Conservation (phyloP, 2,888 invertebrate genomes). For the Nemapogon koenigi region DNA sequence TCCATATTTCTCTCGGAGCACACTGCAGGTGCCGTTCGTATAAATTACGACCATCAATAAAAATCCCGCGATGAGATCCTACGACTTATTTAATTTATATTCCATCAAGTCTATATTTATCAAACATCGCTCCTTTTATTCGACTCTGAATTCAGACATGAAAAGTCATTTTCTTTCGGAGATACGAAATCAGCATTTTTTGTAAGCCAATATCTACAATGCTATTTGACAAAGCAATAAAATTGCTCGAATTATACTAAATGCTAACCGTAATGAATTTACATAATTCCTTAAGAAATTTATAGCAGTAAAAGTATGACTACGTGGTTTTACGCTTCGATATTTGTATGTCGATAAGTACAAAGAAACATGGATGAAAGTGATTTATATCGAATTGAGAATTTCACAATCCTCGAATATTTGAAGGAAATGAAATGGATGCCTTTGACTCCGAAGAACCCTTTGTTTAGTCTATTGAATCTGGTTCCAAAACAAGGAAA, state of each 20-base stretch:
- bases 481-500: conserved; percentile 17
- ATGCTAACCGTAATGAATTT: too few species aligned
- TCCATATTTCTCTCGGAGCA: conserved; percentile 60
- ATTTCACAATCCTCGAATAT: conserved; percentile 15
- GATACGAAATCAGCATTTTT: conserved; percentile 5
- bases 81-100: conserved; percentile 63
- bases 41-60: conserved; percentile 63
- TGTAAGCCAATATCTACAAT: too few species aligned
- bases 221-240: too few species aligned
- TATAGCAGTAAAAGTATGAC: too few species aligned
- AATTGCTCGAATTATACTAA: too few species aligned
- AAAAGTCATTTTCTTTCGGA: conserved; percentile 8
- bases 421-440: conserved; percentile 18
- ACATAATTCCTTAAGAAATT: too few species aligned
- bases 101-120: conserved; percentile 56
- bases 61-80: conserved; percentile 55
- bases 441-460: conserved; percentile 19
- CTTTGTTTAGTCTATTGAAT: conserved; percentile 20
- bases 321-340: too few species aligned
- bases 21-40: conserved; percentile 60
- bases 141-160: conserved; percentile 6
- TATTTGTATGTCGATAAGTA: conserved; percentile 9
- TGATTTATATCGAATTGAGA: conserved; percentile 14
- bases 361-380: conserved; percentile 8
- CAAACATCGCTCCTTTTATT: conserved; percentile 39